Conservation (phyloP, 2,888 invertebrate species). For the Prenolepis imparis region DNA sequence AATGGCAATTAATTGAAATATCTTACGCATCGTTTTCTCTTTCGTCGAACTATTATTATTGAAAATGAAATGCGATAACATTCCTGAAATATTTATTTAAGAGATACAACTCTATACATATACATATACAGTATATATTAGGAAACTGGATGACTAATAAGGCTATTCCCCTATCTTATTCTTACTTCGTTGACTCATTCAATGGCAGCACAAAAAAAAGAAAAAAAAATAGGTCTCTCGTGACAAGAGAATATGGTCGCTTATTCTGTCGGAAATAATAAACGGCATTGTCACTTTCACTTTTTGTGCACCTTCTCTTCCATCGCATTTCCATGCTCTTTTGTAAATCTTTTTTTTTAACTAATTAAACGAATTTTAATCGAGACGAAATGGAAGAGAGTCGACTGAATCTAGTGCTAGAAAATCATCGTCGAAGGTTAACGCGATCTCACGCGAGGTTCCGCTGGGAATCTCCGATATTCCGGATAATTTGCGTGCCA, state of each 20-base stretch:
- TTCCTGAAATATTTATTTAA: not conserved
- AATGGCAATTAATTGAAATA: conserved; percentile 14
- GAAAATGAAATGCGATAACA: not conserved
- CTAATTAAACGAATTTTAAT: not conserved
- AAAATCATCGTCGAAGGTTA: conserved; percentile 24
- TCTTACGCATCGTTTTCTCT: not conserved
- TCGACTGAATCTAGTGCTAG: conserved; percentile 48
- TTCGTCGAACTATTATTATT: not conserved
- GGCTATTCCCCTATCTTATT: not conserved
- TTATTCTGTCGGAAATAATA: conserved; percentile 45
- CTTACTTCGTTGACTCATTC: conserved; percentile 40
- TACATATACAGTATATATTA: not conserved
- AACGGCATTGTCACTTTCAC: conserved; percentile 62
- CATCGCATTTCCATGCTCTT: conserved; percentile 3
- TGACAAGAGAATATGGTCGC: conserved; percentile 13
- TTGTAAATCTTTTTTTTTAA: conserved; percentile 25
- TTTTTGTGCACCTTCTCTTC: conserved; percentile 43
- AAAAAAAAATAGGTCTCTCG: conserved; percentile 9
- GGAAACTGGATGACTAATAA: conserved; percentile 45
- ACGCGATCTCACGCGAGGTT: conserved; percentile 1
- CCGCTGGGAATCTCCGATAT: not conserved
- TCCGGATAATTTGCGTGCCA: not conserved
- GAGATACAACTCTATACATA: not conserved
- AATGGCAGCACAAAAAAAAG: not conserved
- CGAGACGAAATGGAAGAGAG: conserved; percentile 18